Evolutionary conservation across 2,113 vertebrate species (phyloP).

Genomic region (Sorex araneus): DNA sequence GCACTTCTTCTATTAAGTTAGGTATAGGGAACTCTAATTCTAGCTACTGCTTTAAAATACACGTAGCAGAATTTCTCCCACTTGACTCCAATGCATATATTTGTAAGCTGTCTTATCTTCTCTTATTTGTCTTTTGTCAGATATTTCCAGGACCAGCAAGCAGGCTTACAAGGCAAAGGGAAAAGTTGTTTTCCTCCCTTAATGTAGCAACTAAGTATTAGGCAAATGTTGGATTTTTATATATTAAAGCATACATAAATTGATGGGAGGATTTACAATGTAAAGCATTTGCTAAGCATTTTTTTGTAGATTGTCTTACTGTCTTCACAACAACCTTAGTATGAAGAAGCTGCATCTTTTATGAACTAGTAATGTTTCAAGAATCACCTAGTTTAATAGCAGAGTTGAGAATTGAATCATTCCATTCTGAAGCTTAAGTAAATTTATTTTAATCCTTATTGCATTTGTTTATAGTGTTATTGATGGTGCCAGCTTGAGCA

Average conservation of each 20-base stretch:
- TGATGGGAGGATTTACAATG: not conserved
- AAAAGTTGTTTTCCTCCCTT: not conserved
- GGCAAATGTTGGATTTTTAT: constrained; percentile 3
- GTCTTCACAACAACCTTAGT: not conserved
- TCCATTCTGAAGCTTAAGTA: not conserved
- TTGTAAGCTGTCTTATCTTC: not conserved
- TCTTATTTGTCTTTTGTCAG: not conserved
- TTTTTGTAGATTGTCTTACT: constrained; percentile 34
- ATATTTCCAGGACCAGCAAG: not conserved
- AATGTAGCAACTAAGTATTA: not conserved
- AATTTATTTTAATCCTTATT: not conserved
- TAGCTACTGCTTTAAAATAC: not conserved
- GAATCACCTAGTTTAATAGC: not conserved
- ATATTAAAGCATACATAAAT: not conserved
- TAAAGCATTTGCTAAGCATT: constrained; percentile 10
- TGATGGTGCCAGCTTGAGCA: not conserved
- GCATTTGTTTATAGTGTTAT: not conserved
- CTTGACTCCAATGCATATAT: not conserved
- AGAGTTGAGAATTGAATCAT: not conserved
- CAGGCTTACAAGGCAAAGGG: not conserved
- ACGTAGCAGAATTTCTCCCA: not conserved
- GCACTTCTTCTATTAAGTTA: not conserved
- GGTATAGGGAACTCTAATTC: not conserved
- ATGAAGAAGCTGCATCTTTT: not conserved
- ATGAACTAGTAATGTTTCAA: no score